Evolutionary conservation across 2,888 invertebrate genomes (phyloP).

Genomic region (Gnatocerus cornutus): DNA sequence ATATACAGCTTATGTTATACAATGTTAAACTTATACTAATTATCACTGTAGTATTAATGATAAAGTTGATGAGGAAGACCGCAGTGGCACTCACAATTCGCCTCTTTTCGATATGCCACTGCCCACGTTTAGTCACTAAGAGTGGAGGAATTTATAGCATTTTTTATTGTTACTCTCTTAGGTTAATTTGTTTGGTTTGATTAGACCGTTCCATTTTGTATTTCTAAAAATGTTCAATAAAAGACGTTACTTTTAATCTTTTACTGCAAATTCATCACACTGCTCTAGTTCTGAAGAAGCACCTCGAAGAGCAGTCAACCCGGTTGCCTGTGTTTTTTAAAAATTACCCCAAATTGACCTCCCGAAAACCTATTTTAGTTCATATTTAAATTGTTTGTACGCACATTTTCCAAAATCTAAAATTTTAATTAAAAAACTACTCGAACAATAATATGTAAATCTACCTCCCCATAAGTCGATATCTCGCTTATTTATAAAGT

Average conservation of each 20-base stretch:
- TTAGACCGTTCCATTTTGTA: slow-evolving; percentile 29
- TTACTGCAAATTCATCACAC: no score
- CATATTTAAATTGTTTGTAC: no score
- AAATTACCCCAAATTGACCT: no score
- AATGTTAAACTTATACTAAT: slow-evolving; percentile 43
- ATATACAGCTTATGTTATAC: slow-evolving; percentile 53
- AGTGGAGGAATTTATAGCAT: slow-evolving; percentile 39
- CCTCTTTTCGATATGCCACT: slow-evolving; percentile 30
- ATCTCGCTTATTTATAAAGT: no score
- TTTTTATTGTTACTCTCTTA: slow-evolving; percentile 43
- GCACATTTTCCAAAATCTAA: no score
- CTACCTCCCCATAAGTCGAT: no score
- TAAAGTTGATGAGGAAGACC: slow-evolving; percentile 22
- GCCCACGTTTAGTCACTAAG: slow-evolving; percentile 33
- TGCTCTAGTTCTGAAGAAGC: slow-evolving; percentile 23
- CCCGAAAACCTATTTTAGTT: no score
- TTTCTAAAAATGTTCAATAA: slow-evolving; percentile 15
- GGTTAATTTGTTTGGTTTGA: slow-evolving; percentile 27
- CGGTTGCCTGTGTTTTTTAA: no score
- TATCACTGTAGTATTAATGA: slow-evolving; percentile 34
- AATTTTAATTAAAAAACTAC: no score
- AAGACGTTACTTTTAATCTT: slow-evolving; percentile 32
- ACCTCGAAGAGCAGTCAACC: no score
- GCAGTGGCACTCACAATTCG: slow-evolving; percentile 22
- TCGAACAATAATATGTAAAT: no score